phyloP scores from a whole-genome alignment of 1,140 invertebrate species.

The Lepeophtheirus salmonis region DNA sequence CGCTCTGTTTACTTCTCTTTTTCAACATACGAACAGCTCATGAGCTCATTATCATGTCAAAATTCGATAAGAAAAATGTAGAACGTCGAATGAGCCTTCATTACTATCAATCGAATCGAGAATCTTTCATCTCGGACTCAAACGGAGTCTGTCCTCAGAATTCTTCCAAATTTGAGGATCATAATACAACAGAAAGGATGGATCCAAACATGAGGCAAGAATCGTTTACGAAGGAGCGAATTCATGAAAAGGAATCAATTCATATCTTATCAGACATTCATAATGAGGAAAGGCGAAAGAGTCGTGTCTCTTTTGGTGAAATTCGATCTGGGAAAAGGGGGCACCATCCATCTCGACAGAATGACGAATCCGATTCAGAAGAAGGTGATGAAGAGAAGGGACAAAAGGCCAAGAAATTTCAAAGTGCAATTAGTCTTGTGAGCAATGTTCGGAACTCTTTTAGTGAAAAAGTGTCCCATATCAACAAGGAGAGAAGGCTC shows the following conservation, averaged over 20 bases:
- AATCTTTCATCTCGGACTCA: not conserved
- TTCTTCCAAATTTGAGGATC: not conserved
- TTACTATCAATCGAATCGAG: not conserved
- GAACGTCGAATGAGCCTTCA: not conserved
- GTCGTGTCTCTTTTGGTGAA: not conserved
- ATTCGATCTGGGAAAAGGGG: not conserved
- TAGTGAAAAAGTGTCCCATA: not conserved
- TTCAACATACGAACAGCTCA: constrained; percentile 3
- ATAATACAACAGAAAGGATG: not conserved
- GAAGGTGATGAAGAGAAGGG: not conserved
- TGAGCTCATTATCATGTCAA: not conserved
- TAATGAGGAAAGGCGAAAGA: too few species aligned
- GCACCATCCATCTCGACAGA: not conserved
- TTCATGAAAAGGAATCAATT: not conserved
- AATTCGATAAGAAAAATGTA: too few species aligned
- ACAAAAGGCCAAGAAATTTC: not conserved
- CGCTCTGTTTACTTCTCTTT: not conserved
- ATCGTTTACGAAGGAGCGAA: too few species aligned
- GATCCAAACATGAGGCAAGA: too few species aligned
- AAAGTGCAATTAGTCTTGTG: not conserved
- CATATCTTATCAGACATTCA: not conserved
- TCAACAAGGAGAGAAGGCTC: not conserved
- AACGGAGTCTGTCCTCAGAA: not conserved
- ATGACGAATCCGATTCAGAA: not conserved
- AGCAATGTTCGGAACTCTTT: not conserved